These are phyloP conservation scores for Phortica variegata DNA, from an alignment of 1,140 invertebrate species.

Conservation along the genomic window DNA sequence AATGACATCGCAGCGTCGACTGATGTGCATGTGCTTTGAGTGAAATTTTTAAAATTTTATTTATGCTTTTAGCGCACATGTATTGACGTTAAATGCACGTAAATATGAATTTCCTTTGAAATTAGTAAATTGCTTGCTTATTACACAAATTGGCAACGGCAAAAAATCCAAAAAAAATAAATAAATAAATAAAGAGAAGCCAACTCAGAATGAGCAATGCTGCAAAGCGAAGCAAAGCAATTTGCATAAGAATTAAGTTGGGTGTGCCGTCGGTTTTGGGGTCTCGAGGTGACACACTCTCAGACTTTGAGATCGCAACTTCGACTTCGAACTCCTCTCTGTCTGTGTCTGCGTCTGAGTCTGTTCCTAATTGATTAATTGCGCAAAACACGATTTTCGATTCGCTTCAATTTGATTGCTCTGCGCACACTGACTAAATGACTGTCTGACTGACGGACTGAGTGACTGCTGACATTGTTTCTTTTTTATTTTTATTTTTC, in stretches of 20 bases:
- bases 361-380: slow-evolving; percentile 53
- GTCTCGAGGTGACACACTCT: slow-evolving; percentile 35
- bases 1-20: too few relatives aligned
- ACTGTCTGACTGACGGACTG: too few relatives aligned
- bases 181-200: background rate
- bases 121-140: slow-evolving; percentile 35
- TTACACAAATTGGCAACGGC: slow-evolving; percentile 37
- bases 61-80: too few relatives aligned
- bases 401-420: too few relatives aligned
- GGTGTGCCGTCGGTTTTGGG: slow-evolving; percentile 36
- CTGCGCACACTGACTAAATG: too few relatives aligned
- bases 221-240: too few relatives aligned
- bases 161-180: slow-evolving; percentile 21
- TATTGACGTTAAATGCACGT: too few relatives aligned
- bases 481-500: too few relatives aligned
- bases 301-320: slow-evolving; percentile 36
- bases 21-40: too few relatives aligned
- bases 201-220: too few relatives aligned
- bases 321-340: slow-evolving; percentile 28
- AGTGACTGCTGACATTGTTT: too few relatives aligned
- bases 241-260: slow-evolving; percentile 38
- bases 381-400: slow-evolving; percentile 9
- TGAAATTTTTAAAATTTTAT: too few relatives aligned
- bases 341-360: slow-evolving; percentile 14
- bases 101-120: slow-evolving; percentile 50